Base-by-base conservation (phyloP, 2,113 vertebrate species). In the Pelmatolapia mariae region DNA sequence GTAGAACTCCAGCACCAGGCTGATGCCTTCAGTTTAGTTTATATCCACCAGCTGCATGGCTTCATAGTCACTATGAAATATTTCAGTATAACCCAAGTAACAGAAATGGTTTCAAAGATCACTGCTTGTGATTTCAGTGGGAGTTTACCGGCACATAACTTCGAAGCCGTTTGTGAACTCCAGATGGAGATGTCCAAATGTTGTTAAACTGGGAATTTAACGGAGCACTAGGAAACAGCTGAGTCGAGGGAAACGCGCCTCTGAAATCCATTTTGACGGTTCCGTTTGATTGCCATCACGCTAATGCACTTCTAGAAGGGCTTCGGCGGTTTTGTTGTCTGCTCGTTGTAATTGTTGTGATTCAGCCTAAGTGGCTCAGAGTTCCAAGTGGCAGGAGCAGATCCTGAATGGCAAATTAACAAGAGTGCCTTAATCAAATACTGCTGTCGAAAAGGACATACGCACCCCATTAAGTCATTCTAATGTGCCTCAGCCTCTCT, bases 391-490 rank as follows among this genome's bases (percentile, higher is more conserved):
- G 87, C 83, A 68, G 87, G 66, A 90, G 87, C 83, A 89, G 86
- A 93, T 95, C 89, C 88, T 88, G 81, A 87, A 87, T 89, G 89
- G 89, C 89, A 89, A 93, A 95, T 94, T 89, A 93, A 93, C 92
- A 91, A 92, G 83, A 92, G 86, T 93, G 93, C 92, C 82, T 86
- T 94, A 90, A 95, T 95, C 89, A 94, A 95, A 94, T 95, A 91
- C 81, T 90, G 90, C 90, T 86, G 90, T 90, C 24, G 82, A 90
- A 90, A 92, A 93, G 89, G 87, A 93, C 92, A 92, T 83, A 76
- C 33, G 61, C 86, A 91, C 24, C 80, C 91, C 91, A 93, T 94
- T 92, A 93, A 92, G 91, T 92, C 89, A 86, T 92, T 90, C 33
- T 94, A 87, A 91, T 92, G 87, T 86, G 87, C 63, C 86, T 83